A percentile compares a stretch with the other conserved stretches of the same genome.
These are phyloP conservation scores for Carterocephalus palaemon DNA, from an alignment of 2,888 invertebrate species.

Conservation along the genomic window DNA sequence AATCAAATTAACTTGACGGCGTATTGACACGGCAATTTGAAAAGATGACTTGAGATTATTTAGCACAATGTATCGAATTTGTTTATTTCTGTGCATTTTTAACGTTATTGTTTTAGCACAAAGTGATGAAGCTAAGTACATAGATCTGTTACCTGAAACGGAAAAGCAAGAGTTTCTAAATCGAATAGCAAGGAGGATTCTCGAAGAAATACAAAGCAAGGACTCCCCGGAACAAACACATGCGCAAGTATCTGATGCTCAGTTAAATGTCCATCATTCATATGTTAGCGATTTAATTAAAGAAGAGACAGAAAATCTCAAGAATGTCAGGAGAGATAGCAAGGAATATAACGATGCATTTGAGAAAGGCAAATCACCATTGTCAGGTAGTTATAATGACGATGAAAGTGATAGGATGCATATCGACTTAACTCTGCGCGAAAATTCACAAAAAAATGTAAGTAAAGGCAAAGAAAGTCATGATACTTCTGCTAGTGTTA, in stretches of 20 bases:
- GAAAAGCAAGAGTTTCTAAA: conserved; percentile 58
- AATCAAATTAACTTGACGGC: conserved; percentile 31
- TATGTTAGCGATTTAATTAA: conserved; percentile 49
- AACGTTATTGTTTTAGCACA: conserved; percentile 25
- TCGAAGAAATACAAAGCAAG: conserved; percentile 44
- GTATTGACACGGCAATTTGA: background rate
- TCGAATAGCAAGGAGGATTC: conserved; percentile 54
- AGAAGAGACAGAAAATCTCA: conserved; percentile 46
- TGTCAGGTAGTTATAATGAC: conserved; percentile 17
- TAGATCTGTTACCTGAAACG: conserved; percentile 54
- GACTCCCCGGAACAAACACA: conserved; percentile 33
- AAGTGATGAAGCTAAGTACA: conserved; percentile 50
- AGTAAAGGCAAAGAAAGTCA: conserved; percentile 20
- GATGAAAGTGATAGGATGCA: conserved; percentile 26
- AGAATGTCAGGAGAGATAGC: conserved; percentile 23
- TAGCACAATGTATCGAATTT: conserved; percentile 12
- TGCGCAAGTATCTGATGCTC: conserved; percentile 45
- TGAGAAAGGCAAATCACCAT: conserved; percentile 24
- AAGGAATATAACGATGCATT: conserved; percentile 11
- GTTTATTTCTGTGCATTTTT: conserved; percentile 1
- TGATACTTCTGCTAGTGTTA: conserved; percentile 22
- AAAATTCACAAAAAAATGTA: conserved; percentile 15
- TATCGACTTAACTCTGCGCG: conserved; percentile 35
- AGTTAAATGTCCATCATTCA: conserved; percentile 46
- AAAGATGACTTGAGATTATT: conserved; percentile 13